phyloP scores from a whole-genome alignment of 2,113 vertebrate species.

The Oreocharis arfaki region DNA sequence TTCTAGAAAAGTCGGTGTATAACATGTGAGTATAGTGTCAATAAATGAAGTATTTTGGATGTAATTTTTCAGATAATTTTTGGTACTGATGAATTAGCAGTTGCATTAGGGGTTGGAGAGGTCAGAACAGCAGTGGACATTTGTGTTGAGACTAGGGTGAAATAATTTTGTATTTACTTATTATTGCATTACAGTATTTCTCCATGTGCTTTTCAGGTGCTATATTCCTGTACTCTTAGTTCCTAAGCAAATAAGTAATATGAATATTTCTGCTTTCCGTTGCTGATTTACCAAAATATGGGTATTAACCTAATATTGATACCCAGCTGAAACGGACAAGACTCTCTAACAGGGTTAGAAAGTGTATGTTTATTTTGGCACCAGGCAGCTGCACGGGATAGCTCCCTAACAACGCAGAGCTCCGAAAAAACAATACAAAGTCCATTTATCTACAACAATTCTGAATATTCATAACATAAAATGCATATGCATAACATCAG shows the following conservation, averaged over 20 bases:
- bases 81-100: background rate
- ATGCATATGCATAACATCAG: too few species aligned
- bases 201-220: background rate
- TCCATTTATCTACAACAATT: too few species aligned
- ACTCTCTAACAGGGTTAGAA: too few species aligned
- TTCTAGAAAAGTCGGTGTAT: background rate
- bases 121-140: background rate
- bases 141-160: background rate
- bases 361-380: too few species aligned
- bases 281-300: too few species aligned
- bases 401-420: too few species aligned
- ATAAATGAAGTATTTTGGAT: background rate
- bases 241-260: background rate
- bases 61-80: background rate
- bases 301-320: too few species aligned
- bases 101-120: accelerated
- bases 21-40: background rate
- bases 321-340: too few species aligned
- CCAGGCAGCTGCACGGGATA: too few species aligned
- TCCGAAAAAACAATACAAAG: too few species aligned
- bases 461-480: too few species aligned
- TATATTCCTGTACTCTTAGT: background rate
- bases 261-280: background rate
- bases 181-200: background rate
- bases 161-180: background rate